phyloP scores from a whole-genome alignment of 2,113 vertebrate species.

The Apodemus sylvaticus region DNA sequence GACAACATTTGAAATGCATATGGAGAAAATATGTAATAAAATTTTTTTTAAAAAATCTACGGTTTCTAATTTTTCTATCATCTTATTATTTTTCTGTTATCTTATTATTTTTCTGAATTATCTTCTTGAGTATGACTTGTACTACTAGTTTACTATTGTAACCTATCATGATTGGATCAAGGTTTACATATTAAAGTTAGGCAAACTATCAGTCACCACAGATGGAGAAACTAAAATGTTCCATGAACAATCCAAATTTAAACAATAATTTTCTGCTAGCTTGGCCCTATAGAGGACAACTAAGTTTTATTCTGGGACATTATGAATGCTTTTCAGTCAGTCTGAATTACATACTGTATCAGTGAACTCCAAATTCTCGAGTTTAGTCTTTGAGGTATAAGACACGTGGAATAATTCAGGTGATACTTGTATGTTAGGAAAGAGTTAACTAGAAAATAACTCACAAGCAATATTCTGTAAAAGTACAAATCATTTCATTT shows the following conservation, averaged over 20 bases:
- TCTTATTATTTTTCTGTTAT: too few species aligned
- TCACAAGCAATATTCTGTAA: neutral
- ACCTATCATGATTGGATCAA: neutral
- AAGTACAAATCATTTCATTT: neutral
- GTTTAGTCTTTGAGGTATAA: neutral
- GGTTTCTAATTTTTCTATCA: conserved; percentile 5
- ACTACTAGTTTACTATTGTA: neutral
- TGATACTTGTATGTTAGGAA: neutral
- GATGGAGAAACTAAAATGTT: too few species aligned
- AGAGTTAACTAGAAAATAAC: conserved; percentile 32
- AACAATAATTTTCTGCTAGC: too few species aligned
- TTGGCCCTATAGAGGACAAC: too few species aligned
- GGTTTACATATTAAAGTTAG: neutral
- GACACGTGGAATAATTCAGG: neutral
- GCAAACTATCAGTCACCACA: too few species aligned
- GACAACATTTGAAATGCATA: too few species aligned
- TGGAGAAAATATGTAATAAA: too few species aligned
- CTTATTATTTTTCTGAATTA: too few species aligned
- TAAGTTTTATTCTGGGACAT: neutral
- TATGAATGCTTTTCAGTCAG: neutral
- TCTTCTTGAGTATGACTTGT: neutral
- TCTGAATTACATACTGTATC: neutral
- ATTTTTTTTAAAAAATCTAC: too few species aligned
- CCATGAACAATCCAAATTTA: too few species aligned
- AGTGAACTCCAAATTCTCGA: neutral